Evolutionary conservation across 1,140 invertebrate genomes (phyloP).

Genomic region (Hyles vespertilio): DNA sequence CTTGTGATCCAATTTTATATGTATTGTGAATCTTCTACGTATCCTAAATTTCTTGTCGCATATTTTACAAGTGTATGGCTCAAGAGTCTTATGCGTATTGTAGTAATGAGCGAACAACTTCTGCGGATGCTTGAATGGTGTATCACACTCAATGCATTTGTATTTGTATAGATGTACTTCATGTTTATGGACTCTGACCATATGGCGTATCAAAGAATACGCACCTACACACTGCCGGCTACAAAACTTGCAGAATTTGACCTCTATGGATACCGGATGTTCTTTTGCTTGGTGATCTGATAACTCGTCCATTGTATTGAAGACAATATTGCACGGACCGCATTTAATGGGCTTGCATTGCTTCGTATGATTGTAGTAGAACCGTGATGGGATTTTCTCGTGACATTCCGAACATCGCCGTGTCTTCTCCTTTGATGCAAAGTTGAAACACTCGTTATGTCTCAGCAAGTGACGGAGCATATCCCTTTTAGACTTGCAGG

Average conservation of each 20-base stretch:
- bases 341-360: constrained; percentile 40
- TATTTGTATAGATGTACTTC: constrained; percentile 53
- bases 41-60: constrained; percentile 47
- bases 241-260: constrained; percentile 46
- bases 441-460: not conserved
- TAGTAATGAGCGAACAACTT: constrained; percentile 54
- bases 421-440: not conserved
- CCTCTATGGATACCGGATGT: constrained; percentile 23
- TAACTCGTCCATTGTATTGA: constrained; percentile 29
- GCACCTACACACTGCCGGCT: constrained; percentile 39
- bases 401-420: constrained; percentile 33
- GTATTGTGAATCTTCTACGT: constrained; percentile 54
- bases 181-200: constrained; percentile 39
- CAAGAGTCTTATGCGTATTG: constrained; percentile 43
- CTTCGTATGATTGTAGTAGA: constrained; percentile 25
- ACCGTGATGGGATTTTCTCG: constrained; percentile 12
- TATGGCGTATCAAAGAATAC: constrained; percentile 41
- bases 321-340: constrained; percentile 27
- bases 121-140: constrained; percentile 51
- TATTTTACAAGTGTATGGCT: constrained; percentile 56
- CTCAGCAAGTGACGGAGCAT: constrained; percentile 25
- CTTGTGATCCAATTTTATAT: constrained; percentile 53
- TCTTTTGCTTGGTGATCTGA: constrained; percentile 32
- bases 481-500: constrained; percentile 25
- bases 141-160: constrained; percentile 43